Conservation (phyloP, 2,113 vertebrate genomes). For the Australoheros scitulus region DNA sequence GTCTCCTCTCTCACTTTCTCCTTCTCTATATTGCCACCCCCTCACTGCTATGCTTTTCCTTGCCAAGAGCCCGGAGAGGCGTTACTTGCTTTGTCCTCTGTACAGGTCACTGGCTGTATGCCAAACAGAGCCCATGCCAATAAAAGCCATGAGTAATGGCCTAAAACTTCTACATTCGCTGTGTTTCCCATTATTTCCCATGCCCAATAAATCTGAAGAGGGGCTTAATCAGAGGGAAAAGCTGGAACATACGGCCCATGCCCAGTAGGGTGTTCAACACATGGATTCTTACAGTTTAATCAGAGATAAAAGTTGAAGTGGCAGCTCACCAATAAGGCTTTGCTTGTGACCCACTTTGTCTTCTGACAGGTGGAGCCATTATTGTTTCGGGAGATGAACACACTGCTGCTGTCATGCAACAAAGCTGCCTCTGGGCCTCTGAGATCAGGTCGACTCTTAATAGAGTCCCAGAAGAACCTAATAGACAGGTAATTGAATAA, state of each 20-base stretch:
- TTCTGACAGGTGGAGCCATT: conserved; percentile 51
- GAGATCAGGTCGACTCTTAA: conserved; percentile 30
- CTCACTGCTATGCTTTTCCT: conserved; percentile 42
- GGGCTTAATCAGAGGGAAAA: conserved; percentile 74
- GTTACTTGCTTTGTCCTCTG: conserved; percentile 76
- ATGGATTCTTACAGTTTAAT: conserved; percentile 60
- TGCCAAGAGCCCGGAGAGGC: conserved; percentile 73
- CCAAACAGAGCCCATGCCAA: conserved; percentile 74
- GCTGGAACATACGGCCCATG: conserved; percentile 56
- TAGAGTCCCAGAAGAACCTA: conserved; percentile 34
- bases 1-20: conserved; percentile 49
- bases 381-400: conserved; percentile 52
- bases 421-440: conserved; percentile 25
- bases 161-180: conserved; percentile 75
- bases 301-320: conserved; percentile 58
- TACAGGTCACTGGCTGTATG: conserved; percentile 72
- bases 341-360: conserved; percentile 48
- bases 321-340: conserved; percentile 32
- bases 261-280: conserved; percentile 59
- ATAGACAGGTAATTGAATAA: conserved; percentile 54
- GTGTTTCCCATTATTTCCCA: conserved; percentile 77
- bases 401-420: conserved; percentile 32
- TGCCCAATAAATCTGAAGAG: conserved; percentile 70
- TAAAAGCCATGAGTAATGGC: conserved; percentile 78
- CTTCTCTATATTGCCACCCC: conserved; percentile 43